Evolutionary conservation across 2,113 vertebrate genomes (phyloP), one percentile per base, ranked within the genome.

Genomic region (Oplegnathus fasciatus): DNA sequence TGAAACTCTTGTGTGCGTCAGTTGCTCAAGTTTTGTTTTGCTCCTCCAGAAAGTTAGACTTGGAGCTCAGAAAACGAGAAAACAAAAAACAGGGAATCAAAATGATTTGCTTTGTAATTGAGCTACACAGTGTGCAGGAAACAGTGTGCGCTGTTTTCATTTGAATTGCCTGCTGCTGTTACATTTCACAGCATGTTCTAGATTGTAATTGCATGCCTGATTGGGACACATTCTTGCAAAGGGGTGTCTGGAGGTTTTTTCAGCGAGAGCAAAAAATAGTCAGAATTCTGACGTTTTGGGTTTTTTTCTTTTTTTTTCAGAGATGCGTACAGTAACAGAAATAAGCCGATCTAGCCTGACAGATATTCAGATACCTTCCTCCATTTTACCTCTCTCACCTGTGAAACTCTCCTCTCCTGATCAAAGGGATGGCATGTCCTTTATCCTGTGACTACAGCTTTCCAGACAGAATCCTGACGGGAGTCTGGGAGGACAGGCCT

Each of bases 131-230:
- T 70, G 86, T 84, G 91, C 77, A 86, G 73, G 67, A 88, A 88
- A 75, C 67, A 13, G 66, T 52, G 86, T 77, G 76, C 32, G 20
- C 69, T 88, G 83, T 89, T 93, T 89, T 85, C 64, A 81, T 80
- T 80, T 57, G 77, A 88, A 82, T 88, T 75, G 80, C 81, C 71
- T 87, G 83, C 81, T 75, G 79, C 78, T 85, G 80, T 76, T 89
- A 60, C 57, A 44, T 73, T 88, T 75, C 86, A 60, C 90, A 90
- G 89, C 80, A 57, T 87, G 89, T 61, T 82, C 80, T 64, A 48
- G 88, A 90, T 88, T 88, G 88, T 91, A 91, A 93, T 94, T 93
- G 93, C 89, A 77, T 40, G 82, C 60, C 88, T 94, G 92, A 93
- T 92, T 93, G 87, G 86, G 87, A 68, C 65, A 81, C 70, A 22